These are phyloP conservation scores for Cydia pomonella DNA, from an alignment of 1,140 invertebrate species.

Conservation along the genomic window DNA sequence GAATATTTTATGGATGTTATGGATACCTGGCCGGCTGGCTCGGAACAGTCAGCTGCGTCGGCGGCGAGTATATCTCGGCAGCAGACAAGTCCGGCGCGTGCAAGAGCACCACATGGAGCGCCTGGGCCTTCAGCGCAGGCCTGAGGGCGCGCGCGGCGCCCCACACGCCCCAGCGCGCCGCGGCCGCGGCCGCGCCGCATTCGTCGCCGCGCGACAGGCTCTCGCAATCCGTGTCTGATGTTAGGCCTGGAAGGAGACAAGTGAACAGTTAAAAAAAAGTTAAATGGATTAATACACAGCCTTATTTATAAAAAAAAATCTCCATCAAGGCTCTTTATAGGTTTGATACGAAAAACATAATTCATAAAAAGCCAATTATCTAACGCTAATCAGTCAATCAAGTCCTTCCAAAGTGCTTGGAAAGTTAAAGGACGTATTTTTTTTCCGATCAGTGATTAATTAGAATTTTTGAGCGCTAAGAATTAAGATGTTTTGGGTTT, in stretches of 20 bases:
- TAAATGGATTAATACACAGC: too few relatives aligned
- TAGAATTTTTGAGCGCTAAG: too few relatives aligned
- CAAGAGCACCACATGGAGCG: conserved; percentile 88
- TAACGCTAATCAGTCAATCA: too few relatives aligned
- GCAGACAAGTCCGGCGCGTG: conserved; percentile 86
- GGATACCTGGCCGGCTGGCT: conserved; percentile 71
- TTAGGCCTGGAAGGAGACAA: conserved; percentile 52
- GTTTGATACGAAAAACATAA: too few relatives aligned
- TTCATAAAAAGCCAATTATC: too few relatives aligned
- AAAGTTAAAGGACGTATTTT: too few relatives aligned
- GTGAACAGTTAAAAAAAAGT: background rate
- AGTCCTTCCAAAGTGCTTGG: too few relatives aligned
- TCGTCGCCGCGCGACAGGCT: conserved; percentile 71
- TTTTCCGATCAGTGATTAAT: too few relatives aligned
- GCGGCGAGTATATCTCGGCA: conserved; percentile 75
- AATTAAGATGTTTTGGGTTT: too few relatives aligned
- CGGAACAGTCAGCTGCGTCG: conserved; percentile 60
- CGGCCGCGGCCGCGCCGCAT: conserved; percentile 85
- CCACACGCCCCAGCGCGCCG: conserved; percentile 86
- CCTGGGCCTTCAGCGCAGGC: conserved; percentile 84
- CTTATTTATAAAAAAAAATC: too few relatives aligned
- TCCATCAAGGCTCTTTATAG: too few relatives aligned
- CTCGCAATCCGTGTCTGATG: conserved; percentile 74
- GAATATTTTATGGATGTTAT: background rate
- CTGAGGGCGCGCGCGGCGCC: conserved; percentile 87